Base-by-base conservation (phyloP, 2,888 invertebrate species). In the Athripsodes cinereus region DNA sequence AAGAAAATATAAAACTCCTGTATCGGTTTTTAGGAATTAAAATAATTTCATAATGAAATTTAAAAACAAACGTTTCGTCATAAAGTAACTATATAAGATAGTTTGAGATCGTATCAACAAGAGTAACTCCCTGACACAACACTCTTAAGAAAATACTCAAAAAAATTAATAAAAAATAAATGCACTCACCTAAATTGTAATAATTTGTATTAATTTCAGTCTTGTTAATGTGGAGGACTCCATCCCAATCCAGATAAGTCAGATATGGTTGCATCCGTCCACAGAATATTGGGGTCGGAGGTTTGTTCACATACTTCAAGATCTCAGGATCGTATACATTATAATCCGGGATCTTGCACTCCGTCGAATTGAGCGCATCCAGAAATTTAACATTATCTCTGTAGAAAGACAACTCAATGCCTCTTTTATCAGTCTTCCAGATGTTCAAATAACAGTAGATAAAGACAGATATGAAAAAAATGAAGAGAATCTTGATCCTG, bases 171-270 rank as follows among this genome's bases (percentile, higher is more conserved):
- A n/a, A n/a, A n/a, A n/a, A n/a, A n/a, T n/a, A n/a, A n/a, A n/a
- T n/a, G n/a, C n/a, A 40, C 40, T 40, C 13, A 40, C 40, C 40
- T n/a, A 40, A 13, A 16, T 19, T 22, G 34, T 56, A 63, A n/a
- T 54, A 19, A 19, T 61, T 26, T 1, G 16, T 34, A 8, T 55
- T 34, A 1, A 58, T 18, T 55, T 64, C 64, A 3, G 62, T 61
- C 16, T 57, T n/a, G 46, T 64, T 64, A 13, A 62, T 21, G 44
- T 59, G 52, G 2, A 64, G 56, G 10, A 34, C 54, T 22, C 64
- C 64, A 31, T 62, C 61, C 62, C 64, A 62, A 49, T 64, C 60
- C 59, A 62, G 51, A 53, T 59, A 64, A 18, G 64, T 64, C 20
- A 64, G 47, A 35, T 64, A 62, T 1, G 64, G 64, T 35, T 64